Percentiles rank a stretch among this genome's conserved stretches.
Conservation (phyloP, 1,140 invertebrate species). For the Colletes latitarsis region DNA sequence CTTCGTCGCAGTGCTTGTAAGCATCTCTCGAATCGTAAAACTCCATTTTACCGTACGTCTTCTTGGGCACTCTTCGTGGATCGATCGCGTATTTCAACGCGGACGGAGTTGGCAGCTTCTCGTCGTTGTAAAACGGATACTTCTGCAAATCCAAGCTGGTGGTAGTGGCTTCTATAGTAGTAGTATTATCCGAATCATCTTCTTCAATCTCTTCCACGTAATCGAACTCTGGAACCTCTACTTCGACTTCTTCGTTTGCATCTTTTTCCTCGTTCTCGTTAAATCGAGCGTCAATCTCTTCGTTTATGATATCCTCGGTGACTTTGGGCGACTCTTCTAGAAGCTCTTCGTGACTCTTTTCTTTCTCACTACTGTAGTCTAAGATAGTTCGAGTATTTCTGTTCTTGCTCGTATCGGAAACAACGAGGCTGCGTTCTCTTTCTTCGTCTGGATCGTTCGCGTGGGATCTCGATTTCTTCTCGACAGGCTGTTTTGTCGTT, state of each 20-base stretch:
- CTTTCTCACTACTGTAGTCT: neutral
- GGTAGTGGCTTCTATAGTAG: conserved; percentile 18
- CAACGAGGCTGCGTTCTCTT: neutral
- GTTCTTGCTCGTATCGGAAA: too few species aligned
- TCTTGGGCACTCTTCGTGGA: conserved; percentile 77
- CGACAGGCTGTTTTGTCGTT: neutral
- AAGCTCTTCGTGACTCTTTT: conserved; percentile 39
- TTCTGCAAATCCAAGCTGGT: conserved; percentile 72
- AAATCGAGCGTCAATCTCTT: conserved; percentile 67
- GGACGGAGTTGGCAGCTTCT: conserved; percentile 67
- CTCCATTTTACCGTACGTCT: conserved; percentile 81
- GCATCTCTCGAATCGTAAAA: conserved; percentile 81
- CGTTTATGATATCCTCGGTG: conserved; percentile 62
- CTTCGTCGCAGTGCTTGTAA: conserved; percentile 77
- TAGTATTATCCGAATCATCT: conserved; percentile 16
- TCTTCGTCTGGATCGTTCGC: neutral
- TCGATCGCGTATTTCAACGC: conserved; percentile 79
- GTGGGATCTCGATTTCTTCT: conserved; percentile 26
- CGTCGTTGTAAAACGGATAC: conserved; percentile 79
- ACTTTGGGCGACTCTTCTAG: conserved; percentile 66
- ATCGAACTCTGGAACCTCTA: conserved; percentile 72
- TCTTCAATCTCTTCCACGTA: conserved; percentile 61
- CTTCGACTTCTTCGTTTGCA: conserved; percentile 56
- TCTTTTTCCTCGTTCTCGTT: conserved; percentile 30
- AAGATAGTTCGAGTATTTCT: neutral